Percentiles rank a stretch among this genome's conserved stretches.
Evolutionary conservation across 2,888 invertebrate species (phyloP).

Genomic region (Chirona hameri): DNA sequence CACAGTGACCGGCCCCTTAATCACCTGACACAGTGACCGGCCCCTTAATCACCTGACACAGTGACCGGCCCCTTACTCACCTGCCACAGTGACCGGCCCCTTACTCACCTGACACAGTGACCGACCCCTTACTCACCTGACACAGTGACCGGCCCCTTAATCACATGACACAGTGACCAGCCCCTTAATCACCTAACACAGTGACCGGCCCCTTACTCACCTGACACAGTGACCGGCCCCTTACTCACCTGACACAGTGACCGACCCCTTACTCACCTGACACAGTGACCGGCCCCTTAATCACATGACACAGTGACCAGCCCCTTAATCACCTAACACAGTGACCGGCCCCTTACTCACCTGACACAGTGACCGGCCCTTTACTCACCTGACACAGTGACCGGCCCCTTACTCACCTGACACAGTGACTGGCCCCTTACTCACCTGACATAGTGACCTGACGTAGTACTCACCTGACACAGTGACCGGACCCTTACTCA

Average conservation of each 20-base stretch:
- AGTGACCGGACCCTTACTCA: not conserved
- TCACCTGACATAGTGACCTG: too few relatives aligned
- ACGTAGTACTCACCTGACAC: too few relatives aligned
- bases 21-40: not conserved
- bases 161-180: not conserved
- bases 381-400: too few relatives aligned
- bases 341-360: not conserved
- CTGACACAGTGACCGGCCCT: not conserved
- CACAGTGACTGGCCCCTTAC: not conserved
- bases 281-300: not conserved
- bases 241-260: too few relatives aligned
- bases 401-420: too few relatives aligned
- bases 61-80: not conserved
- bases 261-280: too few relatives aligned
- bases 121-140: too few relatives aligned
- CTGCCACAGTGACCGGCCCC: not conserved
- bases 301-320: not conserved
- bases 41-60: too few relatives aligned
- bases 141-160: not conserved
- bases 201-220: not conserved
- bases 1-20: not conserved
- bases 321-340: too few relatives aligned
- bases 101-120: too few relatives aligned
- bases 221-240: not conserved
- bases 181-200: too few relatives aligned